Evolutionary conservation across 2,113 vertebrate species (phyloP).

Genomic region (Phodopus roborovskii): DNA sequence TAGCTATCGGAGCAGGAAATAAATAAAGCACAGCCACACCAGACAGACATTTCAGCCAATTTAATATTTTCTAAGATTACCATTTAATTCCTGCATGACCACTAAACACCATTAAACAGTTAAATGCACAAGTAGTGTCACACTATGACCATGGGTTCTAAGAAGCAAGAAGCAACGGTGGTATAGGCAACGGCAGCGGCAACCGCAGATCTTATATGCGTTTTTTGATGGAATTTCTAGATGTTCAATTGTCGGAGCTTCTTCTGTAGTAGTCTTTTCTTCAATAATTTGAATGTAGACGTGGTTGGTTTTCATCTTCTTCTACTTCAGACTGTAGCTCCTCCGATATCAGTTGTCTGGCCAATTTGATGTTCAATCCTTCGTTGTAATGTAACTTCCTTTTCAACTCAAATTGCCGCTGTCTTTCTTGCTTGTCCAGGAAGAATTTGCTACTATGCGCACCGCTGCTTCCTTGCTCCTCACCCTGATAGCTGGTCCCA

Average conservation of each 20-base stretch:
- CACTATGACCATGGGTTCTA: slow-evolving; percentile 67
- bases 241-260: neutral
- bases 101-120: slow-evolving; percentile 58
- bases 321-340: slow-evolving; percentile 83
- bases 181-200: no score
- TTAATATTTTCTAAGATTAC: slow-evolving; percentile 67
- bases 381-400: slow-evolving; percentile 91
- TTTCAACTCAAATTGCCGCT: slow-evolving; percentile 89
- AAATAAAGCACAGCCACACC: slow-evolving; percentile 75
- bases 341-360: slow-evolving; percentile 87
- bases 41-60: slow-evolving; percentile 73
- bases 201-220: neutral
- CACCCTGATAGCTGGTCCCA: accelerated
- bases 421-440: slow-evolving; percentile 80
- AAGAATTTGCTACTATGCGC: neutral
- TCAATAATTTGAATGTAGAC: slow-evolving; percentile 81
- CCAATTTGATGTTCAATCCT: slow-evolving; percentile 89
- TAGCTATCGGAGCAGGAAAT: slow-evolving; percentile 48
- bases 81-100: slow-evolving; percentile 71
- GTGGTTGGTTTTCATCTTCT: slow-evolving; percentile 83
- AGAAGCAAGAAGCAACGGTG: neutral
- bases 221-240: neutral
- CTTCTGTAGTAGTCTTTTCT: slow-evolving; percentile 67
- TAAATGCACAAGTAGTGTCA: slow-evolving; percentile 57
- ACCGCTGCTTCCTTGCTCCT: neutral